Base-by-base conservation (phyloP, 2,797 vertebrate species). In the Bradypodion ventrale region DNA sequence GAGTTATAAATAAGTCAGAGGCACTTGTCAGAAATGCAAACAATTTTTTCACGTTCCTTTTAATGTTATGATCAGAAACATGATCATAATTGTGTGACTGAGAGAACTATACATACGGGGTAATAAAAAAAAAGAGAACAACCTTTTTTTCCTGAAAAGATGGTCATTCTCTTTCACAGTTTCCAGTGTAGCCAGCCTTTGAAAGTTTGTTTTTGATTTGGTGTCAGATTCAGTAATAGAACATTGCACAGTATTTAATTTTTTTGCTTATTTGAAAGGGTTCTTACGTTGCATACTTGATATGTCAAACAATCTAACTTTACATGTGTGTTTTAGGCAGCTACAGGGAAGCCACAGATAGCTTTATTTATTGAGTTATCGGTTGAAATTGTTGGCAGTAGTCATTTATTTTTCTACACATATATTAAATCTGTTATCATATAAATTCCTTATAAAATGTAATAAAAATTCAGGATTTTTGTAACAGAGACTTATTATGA, bases 131-230 rank as follows among this genome's bases (percentile, higher is more conserved):
- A 70, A 78, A n/a, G 72, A 29, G 19, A 65, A 80, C 0, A 0
- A 87, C 4, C 49, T 85, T 84, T 68, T 35, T 49, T 88, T 1
- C 37, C 37, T 0, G 1, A 80, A 85, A 83, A 75, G 6, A 75
- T 56, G 75, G 77, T 68, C 77, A 4, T 19, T 72, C 15, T 78
- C 73, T 75, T 56, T 32, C 75, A 1, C 25, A 76, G 16, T 76
- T 52, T 32, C 75, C 13, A 10, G 1, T 13, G 2, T 32, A 78
- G n/a, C 40, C 60, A 40, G 42, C 25, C 29, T 37, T 21, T 16
- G 56, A 56, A 84, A 87, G 78, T 84, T 65, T 78, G 66, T 77
- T 5, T 92, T 91, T 72, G 75, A 66, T 90, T 10, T 88, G 74
- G 0, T 65, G 6, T 86, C 83, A 89, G 85, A 74, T 85, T 83